Percentiles rank a stretch among this genome's conserved stretches.
Evolutionary conservation across 2,113 vertebrate genomes (phyloP).

Genomic region (Cololabis saira): DNA sequence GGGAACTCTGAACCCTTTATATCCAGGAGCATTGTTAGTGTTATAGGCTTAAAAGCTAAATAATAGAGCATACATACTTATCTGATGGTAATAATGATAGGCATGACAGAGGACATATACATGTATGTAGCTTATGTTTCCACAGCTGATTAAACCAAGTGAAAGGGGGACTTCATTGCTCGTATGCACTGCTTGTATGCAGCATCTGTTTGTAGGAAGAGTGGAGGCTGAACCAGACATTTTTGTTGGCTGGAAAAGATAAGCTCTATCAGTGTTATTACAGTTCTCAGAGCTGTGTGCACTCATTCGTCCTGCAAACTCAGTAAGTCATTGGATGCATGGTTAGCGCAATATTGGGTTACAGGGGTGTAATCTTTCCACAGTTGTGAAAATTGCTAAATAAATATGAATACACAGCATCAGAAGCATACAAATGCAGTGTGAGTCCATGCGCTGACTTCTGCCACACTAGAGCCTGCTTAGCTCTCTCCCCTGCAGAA

Average conservation of each 20-base stretch:
- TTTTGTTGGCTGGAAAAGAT: constrained; percentile 22
- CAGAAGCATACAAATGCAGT: not conserved
- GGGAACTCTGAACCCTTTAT: not conserved
- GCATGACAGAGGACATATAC: not conserved
- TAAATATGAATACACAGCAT: not conserved
- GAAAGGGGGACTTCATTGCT: constrained; percentile 17
- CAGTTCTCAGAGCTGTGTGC: not conserved
- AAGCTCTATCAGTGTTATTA: constrained; percentile 11
- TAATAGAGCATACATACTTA: not conserved
- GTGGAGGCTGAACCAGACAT: constrained; percentile 24
- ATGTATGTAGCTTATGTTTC: not conserved
- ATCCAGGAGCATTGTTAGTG: too few species aligned
- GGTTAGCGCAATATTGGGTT: not conserved
- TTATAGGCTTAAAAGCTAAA: not conserved
- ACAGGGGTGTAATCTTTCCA: not conserved
- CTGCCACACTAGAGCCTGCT: constrained; percentile 1
- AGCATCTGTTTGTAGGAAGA: constrained; percentile 11
- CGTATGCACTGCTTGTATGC: not conserved
- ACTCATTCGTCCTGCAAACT: constrained; percentile 5
- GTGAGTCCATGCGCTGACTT: not conserved
- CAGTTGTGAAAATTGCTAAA: not conserved
- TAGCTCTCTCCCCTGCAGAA: constrained; percentile 38
- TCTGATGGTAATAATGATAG: not conserved
- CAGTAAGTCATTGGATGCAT: not conserved
- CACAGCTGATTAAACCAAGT: not conserved